Percentiles rank a stretch among this genome's conserved stretches.
Conservation (phyloP, 2,888 invertebrate genomes). For the Heliconius hortense region DNA sequence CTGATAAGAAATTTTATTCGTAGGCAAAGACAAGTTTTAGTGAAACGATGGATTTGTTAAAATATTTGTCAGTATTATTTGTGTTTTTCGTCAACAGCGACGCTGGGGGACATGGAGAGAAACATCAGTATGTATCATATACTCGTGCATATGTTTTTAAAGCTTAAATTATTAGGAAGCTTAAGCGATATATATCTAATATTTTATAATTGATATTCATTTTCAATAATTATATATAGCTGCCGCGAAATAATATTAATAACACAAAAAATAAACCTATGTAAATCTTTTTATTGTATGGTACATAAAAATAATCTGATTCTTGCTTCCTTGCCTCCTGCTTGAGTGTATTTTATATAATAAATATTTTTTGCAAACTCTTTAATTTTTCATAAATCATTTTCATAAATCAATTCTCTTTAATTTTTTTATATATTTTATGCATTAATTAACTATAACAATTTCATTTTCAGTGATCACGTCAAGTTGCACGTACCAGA, state of each 20-base stretch:
- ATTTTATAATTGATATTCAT: background rate
- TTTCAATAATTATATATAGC: background rate
- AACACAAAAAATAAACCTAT: no score
- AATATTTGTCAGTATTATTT: slow-evolving; percentile 62
- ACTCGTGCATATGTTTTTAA: background rate
- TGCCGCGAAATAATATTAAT: background rate
- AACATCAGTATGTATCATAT: slow-evolving; percentile 66
- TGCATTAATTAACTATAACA: background rate
- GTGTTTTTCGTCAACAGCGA: slow-evolving; percentile 61
- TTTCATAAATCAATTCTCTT: background rate
- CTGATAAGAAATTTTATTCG: slow-evolving; percentile 1
- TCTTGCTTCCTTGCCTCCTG: no score
- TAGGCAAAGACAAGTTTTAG: slow-evolving; percentile 19
- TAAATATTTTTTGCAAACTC: background rate
- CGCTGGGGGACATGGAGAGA: slow-evolving; percentile 70
- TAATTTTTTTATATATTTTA: background rate
- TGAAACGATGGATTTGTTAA: slow-evolving; percentile 61
- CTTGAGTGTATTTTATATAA: background rate
- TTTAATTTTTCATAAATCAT: no score
- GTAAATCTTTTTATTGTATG: no score
- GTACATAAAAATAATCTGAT: background rate
- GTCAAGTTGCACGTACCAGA: slow-evolving; percentile 83
- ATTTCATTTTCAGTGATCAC: slow-evolving; percentile 77
- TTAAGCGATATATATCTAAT: background rate
- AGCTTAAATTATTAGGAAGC: background rate